Conservation (phyloP, 2,797 vertebrate genomes). For the Scyliorhinus canicula region DNA sequence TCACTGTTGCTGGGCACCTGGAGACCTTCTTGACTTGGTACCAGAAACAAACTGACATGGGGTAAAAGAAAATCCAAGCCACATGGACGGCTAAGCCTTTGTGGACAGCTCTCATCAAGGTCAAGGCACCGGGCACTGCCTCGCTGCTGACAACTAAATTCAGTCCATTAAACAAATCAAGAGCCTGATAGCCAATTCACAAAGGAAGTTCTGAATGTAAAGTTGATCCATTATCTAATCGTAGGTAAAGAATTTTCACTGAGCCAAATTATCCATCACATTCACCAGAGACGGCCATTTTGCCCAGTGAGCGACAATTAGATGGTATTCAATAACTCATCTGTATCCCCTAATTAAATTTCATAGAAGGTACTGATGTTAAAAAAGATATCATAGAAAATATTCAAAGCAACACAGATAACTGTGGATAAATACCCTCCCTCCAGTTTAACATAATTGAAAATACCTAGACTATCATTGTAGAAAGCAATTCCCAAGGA, state of each 20-base stretch:
- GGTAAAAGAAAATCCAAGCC: neutral
- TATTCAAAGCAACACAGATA: neutral
- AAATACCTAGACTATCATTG: neutral
- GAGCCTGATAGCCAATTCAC: neutral
- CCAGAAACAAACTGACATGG: neutral
- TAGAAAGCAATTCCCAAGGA: neutral
- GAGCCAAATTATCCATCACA: neutral
- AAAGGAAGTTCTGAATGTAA: neutral
- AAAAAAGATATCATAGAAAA: neutral
- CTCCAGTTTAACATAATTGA: neutral
- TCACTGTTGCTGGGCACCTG: neutral
- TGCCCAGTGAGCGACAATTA: neutral
- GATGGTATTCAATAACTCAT: neutral
- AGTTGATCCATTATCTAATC: neutral
- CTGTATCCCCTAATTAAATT: neutral
- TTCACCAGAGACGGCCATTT: neutral
- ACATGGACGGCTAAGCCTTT: neutral
- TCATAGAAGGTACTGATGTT: neutral
- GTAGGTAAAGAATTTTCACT: neutral
- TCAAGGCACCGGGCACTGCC: neutral
- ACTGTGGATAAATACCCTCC: neutral
- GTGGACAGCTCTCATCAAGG: neutral
- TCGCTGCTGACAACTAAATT: neutral
- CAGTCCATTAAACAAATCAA: neutral
- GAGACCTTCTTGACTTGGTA: neutral